Base-by-base conservation (phyloP, 2,888 invertebrate genomes). In the Nephrotoma appendiculata region DNA sequence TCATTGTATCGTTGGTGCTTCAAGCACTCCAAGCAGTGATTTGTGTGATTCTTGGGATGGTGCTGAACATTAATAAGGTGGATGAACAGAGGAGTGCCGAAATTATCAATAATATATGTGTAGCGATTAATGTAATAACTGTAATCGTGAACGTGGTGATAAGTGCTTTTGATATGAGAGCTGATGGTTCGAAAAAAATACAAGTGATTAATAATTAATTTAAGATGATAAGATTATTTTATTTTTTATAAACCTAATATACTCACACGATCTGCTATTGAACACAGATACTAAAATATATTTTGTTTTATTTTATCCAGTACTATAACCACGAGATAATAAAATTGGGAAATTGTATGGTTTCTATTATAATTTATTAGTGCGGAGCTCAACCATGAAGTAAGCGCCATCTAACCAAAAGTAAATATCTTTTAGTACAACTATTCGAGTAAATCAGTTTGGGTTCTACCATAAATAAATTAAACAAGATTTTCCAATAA, bases 91-190 rank as follows among this genome's bases (percentile, higher is more conserved):
- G 87, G 86, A 87, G 87, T 15, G 88, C 88, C 12, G 86, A 87
- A 86, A 88, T 88, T 86, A 87, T 86, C n/a, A 88, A 88, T 57
- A 88, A 88, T 86, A 87, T 87, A 83, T 86, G 87, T 15, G 31
- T 88, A 15, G 42, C 86, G 9, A 86, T 88, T 42, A 86, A 87
- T 31, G 86, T 88, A 6, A 31, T 88, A 0, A 87, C 88, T 57
- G 87, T 87, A 31, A 87, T 87, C 5, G 85, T 88, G 42, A 88
- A 88, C 87, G 86, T 88, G 71, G 84, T 88, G 19, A 87, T 88
- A 83, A 86, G 87, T 85, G 88, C 87, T 19, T 88, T 88, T 83
- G 88, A 88, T 88, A 88, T 88, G 44, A 87, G 87, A 87, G 83
- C 19, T 15, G 85, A 45, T 19, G 44, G 44, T 43, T 31, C 45